These are phyloP conservation scores for Molanna angustata DNA, from an alignment of 2,888 invertebrate genomes.

Conservation along the genomic window DNA sequence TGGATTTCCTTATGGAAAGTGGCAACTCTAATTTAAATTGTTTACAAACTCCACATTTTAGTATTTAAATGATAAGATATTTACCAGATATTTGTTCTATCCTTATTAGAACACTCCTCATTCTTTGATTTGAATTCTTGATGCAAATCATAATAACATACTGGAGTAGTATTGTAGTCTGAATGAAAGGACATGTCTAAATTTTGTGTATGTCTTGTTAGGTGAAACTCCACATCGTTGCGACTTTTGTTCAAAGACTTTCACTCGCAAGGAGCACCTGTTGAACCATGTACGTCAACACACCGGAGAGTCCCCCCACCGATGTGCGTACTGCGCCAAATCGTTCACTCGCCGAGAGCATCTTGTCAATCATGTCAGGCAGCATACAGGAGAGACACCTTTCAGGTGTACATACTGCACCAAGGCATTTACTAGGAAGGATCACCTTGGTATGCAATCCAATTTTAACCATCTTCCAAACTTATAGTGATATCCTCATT, in stretches of 20 bases:
- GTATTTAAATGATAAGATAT: too few relatives aligned
- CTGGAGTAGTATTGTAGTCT: too few relatives aligned
- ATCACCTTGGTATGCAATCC: constrained; percentile 67
- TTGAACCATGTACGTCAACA: constrained; percentile 76
- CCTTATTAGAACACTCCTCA: not conserved
- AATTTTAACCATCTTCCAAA: too few relatives aligned
- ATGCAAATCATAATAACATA: too few relatives aligned
- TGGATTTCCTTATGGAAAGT: too few relatives aligned
- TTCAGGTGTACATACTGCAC: constrained; percentile 83
- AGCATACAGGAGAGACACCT: constrained; percentile 74
- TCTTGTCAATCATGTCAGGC: constrained; percentile 79
- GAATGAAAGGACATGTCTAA: too few relatives aligned
- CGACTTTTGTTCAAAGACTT: constrained; percentile 76
- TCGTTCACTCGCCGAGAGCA: constrained; percentile 85
- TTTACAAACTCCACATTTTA: too few relatives aligned
- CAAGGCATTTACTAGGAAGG: constrained; percentile 81
- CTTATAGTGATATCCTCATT: too few relatives aligned
- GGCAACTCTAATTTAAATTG: too few relatives aligned
- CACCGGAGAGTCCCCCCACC: constrained; percentile 80
- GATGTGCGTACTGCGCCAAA: constrained; percentile 83
- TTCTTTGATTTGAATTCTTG: too few relatives aligned
- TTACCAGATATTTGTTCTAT: too few relatives aligned
- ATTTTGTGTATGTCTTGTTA: constrained; percentile 34
- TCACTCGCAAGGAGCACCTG: constrained; percentile 74
- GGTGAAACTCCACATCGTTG: constrained; percentile 76